Conservation (phyloP, 2,797 vertebrate genomes). For the Takifugu ocellatus region DNA sequence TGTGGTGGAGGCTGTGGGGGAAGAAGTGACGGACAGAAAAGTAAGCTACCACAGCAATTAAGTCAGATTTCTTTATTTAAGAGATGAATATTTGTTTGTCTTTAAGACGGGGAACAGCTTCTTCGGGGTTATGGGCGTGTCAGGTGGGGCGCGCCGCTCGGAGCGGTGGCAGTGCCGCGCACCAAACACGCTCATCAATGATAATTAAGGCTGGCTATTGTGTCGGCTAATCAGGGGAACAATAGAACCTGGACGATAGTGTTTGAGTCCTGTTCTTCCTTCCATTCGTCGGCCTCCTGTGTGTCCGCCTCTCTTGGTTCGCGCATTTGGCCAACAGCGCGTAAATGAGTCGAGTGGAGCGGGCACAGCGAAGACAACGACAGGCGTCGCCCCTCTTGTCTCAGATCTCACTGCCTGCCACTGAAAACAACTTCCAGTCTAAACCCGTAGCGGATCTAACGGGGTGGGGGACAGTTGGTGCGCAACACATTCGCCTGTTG, state of each 20-base stretch:
- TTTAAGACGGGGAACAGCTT: constrained; percentile 31
- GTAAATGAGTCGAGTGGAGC: constrained; percentile 11
- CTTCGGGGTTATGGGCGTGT: constrained; percentile 65
- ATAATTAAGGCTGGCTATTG: too few species aligned
- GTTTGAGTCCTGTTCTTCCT: background rate
- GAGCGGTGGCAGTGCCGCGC: constrained; percentile 3
- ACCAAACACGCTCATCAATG: background rate
- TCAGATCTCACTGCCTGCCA: background rate
- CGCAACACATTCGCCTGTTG: background rate
- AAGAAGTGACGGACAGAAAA: constrained; percentile 87
- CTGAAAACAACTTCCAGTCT: background rate
- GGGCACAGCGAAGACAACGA: constrained; percentile 35
- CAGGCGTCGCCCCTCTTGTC: constrained; percentile 62
- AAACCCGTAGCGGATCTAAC: background rate
- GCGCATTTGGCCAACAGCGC: background rate
- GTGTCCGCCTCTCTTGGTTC: background rate
- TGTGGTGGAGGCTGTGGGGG: constrained; percentile 85
- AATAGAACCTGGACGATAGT: too few species aligned
- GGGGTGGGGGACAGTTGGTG: background rate
- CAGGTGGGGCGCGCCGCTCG: constrained; percentile 36
- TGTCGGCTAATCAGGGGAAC: too few species aligned
- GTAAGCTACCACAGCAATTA: constrained; percentile 67
- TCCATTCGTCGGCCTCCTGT: constrained; percentile 12
- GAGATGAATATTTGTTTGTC: constrained; percentile 2
- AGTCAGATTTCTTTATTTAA: constrained; percentile 1